Base-by-base conservation (phyloP, 2,888 invertebrate species). In the Rosalia funebris region DNA sequence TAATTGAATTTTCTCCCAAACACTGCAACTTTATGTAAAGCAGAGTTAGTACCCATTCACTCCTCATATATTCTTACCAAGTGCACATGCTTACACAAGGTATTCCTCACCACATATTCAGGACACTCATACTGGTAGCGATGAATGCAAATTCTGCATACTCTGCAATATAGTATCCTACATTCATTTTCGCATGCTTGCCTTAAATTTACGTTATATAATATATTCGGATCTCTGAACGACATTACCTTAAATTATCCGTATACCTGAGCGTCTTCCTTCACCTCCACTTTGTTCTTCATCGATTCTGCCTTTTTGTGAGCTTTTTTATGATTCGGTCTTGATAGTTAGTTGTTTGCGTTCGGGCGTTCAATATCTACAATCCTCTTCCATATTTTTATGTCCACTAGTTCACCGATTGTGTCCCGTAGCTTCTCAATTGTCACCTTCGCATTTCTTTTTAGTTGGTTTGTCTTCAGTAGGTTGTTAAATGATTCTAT, bases 401-500 rank as follows among this genome's bases (percentile, higher is more conserved):
- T 46, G 14, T 63, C 56, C 32, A 63, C 57, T 12, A 65, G 31
- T 41, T 63, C 65, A 41, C 63, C 65, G n/a, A 65, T 45, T 12
- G 31, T 31, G 36, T 66, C 57, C 46, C 57, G 37, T 20, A 60
- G 36, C 25, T 42, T 59, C 34, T 61, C 59, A 47, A 47, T 41
- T 20, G 47, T 56, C 10, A 59, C 46, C 16, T 15, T 56, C 1
- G 47, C n/a, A 32, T 41, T 47, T 12, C 65, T 55, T 9, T 64
- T 65, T 47, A 61, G 14, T 42, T 67, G 44, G 52, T 69, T 62
- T 9, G 37, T 45, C 31, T 70, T 70, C 19, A 69, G 39, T 32
- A 67, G 14, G 7, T 69, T 70, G 39, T 70, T 65, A 31, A 70
- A 57, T 46, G 57, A 62, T 58, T 68, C 68, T 15, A 70, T 56